Conservation (phyloP, 2,888 invertebrate genomes). For the Sturmia bella region DNA sequence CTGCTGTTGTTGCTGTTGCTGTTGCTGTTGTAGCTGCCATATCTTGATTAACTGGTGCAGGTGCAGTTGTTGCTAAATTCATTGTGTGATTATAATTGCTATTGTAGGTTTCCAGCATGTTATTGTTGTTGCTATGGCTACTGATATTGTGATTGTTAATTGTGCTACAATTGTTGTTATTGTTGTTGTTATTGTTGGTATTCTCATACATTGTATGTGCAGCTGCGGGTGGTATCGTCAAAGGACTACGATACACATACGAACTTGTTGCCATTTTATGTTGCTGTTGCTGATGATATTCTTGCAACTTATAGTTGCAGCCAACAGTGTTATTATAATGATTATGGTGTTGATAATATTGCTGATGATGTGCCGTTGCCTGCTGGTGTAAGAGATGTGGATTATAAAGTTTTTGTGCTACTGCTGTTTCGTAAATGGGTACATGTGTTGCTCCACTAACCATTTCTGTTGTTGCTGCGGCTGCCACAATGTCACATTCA, state of each 20-base stretch:
- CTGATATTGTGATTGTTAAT: constrained; percentile 58
- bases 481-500: constrained; percentile 79
- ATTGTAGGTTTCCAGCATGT: constrained; percentile 53
- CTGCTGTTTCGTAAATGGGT: constrained; percentile 76
- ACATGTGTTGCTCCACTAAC: constrained; percentile 76
- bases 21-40: constrained; percentile 19
- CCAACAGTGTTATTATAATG: constrained; percentile 42
- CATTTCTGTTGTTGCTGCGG: constrained; percentile 79
- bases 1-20: constrained; percentile 37
- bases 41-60: constrained; percentile 45
- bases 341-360: constrained; percentile 67
- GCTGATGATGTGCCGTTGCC: constrained; percentile 71
- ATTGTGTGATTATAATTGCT: constrained; percentile 54
- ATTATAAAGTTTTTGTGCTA: constrained; percentile 72
- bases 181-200: constrained; percentile 54
- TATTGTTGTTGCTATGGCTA: constrained; percentile 58
- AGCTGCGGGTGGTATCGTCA: constrained; percentile 78
- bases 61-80: constrained; percentile 39
- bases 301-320: constrained; percentile 56
- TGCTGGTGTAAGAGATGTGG: constrained; percentile 68
- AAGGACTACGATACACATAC: constrained; percentile 79
- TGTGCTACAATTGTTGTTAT: constrained; percentile 41
- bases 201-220: constrained; percentile 64
- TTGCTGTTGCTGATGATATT: constrained; percentile 64
- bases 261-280: constrained; percentile 77